Percentiles rank a stretch among this genome's conserved stretches.
phyloP scores from a whole-genome alignment of 2,113 vertebrate genomes.

The Melierax canorus region DNA sequence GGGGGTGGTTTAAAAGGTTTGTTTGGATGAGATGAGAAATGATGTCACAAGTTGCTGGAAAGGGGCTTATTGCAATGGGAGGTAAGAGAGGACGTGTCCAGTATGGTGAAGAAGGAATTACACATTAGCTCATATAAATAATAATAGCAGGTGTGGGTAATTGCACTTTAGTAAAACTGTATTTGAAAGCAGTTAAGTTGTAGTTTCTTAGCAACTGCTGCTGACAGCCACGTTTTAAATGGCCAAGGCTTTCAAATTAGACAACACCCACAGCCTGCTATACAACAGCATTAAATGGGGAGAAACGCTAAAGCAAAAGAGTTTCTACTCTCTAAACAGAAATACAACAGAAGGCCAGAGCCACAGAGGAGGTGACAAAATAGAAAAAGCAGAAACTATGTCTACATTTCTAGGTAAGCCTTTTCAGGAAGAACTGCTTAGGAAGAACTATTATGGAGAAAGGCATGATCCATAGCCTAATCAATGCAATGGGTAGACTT shows the following conservation, averaged over 20 bases:
- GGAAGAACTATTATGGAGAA: not conserved
- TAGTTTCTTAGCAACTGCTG: constrained; percentile 59
- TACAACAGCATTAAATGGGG: not conserved
- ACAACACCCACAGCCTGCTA: not conserved
- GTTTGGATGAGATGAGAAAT: not conserved
- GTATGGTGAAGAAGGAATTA: constrained; percentile 34
- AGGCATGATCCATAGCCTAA: not conserved
- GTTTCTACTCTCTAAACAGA: not conserved
- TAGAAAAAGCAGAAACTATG: not conserved
- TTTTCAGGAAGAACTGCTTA: not conserved
- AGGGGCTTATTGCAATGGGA: not conserved
- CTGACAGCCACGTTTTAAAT: not conserved
- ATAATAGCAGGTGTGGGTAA: constrained; percentile 55
- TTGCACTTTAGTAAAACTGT: not conserved
- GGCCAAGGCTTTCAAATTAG: constrained; percentile 19
- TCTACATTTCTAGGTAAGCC: not conserved
- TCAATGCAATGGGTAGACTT: not conserved
- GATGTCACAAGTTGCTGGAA: not conserved
- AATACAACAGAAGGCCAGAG: not conserved
- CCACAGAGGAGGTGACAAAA: not conserved
- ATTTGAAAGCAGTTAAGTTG: constrained; percentile 41
- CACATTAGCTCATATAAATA: constrained; percentile 41
- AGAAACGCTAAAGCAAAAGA: not conserved
- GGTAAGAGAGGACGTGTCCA: not conserved
- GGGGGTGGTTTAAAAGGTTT: not conserved